These are phyloP conservation scores for Coryphaenoides rupestris DNA, from an alignment of 2,113 vertebrate genomes.

Conservation along the genomic window DNA sequence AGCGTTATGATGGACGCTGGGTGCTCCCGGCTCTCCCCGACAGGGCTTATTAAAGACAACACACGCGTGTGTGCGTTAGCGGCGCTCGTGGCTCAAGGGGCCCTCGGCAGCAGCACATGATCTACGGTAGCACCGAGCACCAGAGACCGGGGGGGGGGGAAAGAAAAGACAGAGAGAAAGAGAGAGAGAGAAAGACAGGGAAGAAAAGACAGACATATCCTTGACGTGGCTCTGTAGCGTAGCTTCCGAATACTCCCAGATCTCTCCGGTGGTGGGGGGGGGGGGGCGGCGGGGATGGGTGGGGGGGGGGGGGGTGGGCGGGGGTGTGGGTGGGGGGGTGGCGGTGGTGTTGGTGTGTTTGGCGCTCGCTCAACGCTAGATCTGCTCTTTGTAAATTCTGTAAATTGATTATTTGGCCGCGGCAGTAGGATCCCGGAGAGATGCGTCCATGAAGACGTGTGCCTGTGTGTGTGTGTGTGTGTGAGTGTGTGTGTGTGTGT, in stretches of 20 bases:
- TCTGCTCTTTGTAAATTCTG: conserved; percentile 67
- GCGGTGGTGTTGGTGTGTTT: conserved; percentile 52
- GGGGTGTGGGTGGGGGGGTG: no score
- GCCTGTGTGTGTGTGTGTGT: conserved; percentile 10
- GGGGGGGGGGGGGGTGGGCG: neutral
- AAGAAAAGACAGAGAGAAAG: conserved; percentile 41
- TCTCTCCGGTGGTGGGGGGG: neutral
- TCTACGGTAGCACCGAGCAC: conserved; percentile 37
- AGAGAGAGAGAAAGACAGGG: no score
- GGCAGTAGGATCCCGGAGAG: conserved; percentile 49
- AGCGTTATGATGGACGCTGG: conserved; percentile 49
- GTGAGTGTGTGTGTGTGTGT: conserved; percentile 8
- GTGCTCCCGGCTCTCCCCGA: conserved; percentile 58
- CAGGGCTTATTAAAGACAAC: conserved; percentile 74
- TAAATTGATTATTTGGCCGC: conserved; percentile 76
- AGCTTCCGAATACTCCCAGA: conserved; percentile 52
- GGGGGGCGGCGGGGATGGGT: neutral
- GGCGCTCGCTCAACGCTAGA: conserved; percentile 52
- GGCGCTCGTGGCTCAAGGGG: conserved; percentile 43
- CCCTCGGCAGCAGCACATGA: conserved; percentile 47
- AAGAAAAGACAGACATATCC: conserved; percentile 41
- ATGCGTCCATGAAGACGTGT: conserved; percentile 43
- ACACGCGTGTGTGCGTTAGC: conserved; percentile 63
- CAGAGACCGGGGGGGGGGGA: conserved; percentile 24
- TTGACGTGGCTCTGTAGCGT: conserved; percentile 51